Evolutionary conservation across 1,140 invertebrate genomes (phyloP), one percentile per base, ranked within the genome.

Genomic region (Drosophila neocordata): DNA sequence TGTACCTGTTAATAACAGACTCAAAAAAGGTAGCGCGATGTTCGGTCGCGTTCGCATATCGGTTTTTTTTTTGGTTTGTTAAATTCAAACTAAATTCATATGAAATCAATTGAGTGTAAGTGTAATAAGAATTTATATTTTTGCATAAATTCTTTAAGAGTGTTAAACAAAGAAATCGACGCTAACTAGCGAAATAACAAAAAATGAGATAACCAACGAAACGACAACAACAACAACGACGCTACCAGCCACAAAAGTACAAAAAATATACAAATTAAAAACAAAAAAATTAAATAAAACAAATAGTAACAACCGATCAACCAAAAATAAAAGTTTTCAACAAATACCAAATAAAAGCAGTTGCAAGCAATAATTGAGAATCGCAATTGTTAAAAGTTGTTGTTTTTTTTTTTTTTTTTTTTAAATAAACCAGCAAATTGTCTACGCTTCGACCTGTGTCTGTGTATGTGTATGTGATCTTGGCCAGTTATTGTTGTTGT

Each of bases 401-500:
- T 55, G 24, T 53, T 70, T 66, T 65, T 74, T 56, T 24, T 24
- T 24, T 24, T 24, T 27, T 64, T 31, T 59, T 27, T 56, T 51
- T 18, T 35, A 12, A 18, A 18, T 20, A 34, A 34, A 35, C 27
- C 56, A 58, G 56, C 56, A 37, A 58, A 58, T 58, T 58, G 56
- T 38, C 56, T 58, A 58, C 64, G 64, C 68, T 77, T 62, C 75
- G 68, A 77, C 69, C 65, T 72, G 68, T 20, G 41, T 20, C 2
- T 48, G 41, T 44, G 13, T 20, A 4, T 20, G 15, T 48, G 41
- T 68, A 59, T 68, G 56, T 82, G 83, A 88, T 82, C 83, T 87
- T 87, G 79, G 79, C 71, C 75, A 38, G 66, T 74, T 76, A 67
- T 78, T 79, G 62, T 64, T 69, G 24, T 65, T 67, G 31, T 61